Base-by-base conservation (phyloP, 2,113 vertebrate species). In the Plotosus lineatus region DNA sequence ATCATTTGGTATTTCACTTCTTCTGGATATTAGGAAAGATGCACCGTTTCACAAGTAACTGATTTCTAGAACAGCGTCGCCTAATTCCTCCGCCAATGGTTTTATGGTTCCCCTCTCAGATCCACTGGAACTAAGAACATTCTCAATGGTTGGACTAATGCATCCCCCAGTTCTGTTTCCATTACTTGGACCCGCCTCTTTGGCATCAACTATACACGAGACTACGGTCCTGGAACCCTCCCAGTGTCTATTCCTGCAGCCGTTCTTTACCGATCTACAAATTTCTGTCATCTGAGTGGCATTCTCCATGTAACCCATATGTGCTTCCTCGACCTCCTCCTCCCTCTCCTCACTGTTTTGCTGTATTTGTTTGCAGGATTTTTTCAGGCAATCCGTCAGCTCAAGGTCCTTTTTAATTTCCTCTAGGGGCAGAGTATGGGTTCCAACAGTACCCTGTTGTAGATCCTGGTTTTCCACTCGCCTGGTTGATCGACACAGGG, bases 401-500 rank as follows among this genome's bases (percentile, higher is more conserved):
- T 83, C 87, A 5, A 89, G 78, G 19, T 77, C 86, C 1, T 87
- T 81, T 86, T 69, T 91, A 42, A 55, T 90, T 91, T 76, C 93
- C 89, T 7, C 92, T 89, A 61, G 94, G 4, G 83, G 81, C 42
- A 87, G 8, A 17, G 75, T 61, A 0, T 77, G 81, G 36, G 71
- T 78, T 28, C 81, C 81, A 15, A 79, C 33, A 46, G 77, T 83
- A 12, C 68, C 51, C 68, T 84, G 88, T 72, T 90, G 83, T 85
- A 93, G 0, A 1, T 95, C 94, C 81, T 94, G 94, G 90, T 86
- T 95, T 76, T 93, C 91, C 33, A 97, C 94, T 0, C 94, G 92
- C 11, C 96, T 95, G 0, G 96, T 94, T 4, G 94, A 90, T 38
- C 96, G 92, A 79, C 96, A 92, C 89, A 99, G 90, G 65, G 94